A percentile compares a stretch with the other conserved stretches of the same genome.
phyloP scores from a whole-genome alignment of 2,113 vertebrate species.

The Gnathonemus echidnorhynchus region DNA sequence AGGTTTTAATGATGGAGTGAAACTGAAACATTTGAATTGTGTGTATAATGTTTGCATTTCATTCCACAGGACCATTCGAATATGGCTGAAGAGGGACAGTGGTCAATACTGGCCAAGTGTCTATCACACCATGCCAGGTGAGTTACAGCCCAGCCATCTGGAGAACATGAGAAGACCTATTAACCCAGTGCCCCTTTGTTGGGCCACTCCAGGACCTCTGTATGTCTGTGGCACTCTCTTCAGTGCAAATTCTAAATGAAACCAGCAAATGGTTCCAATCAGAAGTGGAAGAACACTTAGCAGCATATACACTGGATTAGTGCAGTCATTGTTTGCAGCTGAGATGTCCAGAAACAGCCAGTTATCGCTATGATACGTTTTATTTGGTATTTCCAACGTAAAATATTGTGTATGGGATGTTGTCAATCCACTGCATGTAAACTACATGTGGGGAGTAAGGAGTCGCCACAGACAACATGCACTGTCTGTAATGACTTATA shows the following conservation, averaged over 20 bases:
- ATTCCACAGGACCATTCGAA: conserved; percentile 78
- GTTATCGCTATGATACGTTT: not conserved
- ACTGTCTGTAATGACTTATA: not conserved
- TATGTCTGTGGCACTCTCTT: not conserved
- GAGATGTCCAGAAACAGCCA: not conserved
- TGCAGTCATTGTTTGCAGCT: not conserved
- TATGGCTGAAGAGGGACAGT: conserved; percentile 97
- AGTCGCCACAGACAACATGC: not conserved
- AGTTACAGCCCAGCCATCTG: conserved; percentile 34
- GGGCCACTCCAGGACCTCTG: not conserved
- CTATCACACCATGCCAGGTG: conserved; percentile 86
- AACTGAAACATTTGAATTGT: not conserved
- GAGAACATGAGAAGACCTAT: not conserved
- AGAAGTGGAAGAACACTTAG: not conserved
- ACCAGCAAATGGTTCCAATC: not conserved
- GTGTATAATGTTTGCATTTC: not conserved
- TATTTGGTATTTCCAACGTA: not conserved
- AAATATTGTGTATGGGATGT: not conserved
- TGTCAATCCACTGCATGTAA: not conserved
- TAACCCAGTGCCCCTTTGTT: not conserved
- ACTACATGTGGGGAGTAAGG: not conserved
- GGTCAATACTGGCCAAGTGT: conserved; percentile 97
- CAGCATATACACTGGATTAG: not conserved
- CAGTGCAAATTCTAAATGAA: not conserved
- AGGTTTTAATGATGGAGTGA: not conserved